These are phyloP conservation scores for Dendronephthya gigantea DNA, from an alignment of 64 coral and sea anemone species.

Conservation along the genomic window DNA sequence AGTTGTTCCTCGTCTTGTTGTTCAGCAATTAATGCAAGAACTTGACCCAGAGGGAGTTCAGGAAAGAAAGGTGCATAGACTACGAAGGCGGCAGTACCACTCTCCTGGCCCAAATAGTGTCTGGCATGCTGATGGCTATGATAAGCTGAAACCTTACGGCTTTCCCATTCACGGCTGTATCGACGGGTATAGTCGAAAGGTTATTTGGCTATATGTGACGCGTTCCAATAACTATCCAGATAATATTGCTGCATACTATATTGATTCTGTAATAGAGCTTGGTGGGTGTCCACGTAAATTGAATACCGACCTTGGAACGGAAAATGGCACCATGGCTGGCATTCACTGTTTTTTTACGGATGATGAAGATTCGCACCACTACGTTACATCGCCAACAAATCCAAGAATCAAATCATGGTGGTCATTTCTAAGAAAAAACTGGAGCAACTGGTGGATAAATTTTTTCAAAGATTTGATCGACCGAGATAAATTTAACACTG, in stretches of 20 bases:
- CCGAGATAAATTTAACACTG: neutral
- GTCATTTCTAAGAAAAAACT: slow-evolving; percentile 10
- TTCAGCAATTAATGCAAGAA: neutral
- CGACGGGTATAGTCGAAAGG: neutral
- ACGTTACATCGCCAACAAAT: neutral
- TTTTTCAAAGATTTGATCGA: neutral
- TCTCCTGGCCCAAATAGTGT: neutral
- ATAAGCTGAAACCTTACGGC: neutral
- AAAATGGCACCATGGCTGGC: slow-evolving; percentile 8
- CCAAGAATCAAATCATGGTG: slow-evolving; percentile 13
- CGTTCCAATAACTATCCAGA: neutral
- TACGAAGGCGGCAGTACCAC: neutral
- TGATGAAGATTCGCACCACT: neutral
- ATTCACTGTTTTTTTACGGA: neutral
- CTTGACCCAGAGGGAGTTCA: neutral
- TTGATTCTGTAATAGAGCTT: neutral
- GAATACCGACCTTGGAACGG: neutral
- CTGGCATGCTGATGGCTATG: slow-evolving; percentile 7
- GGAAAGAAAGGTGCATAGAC: neutral
- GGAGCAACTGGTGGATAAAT: neutral
- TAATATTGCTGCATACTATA: slow-evolving; percentile 9
- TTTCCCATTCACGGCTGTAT: too few species aligned
- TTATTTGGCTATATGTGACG: neutral
- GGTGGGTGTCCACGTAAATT: neutral
- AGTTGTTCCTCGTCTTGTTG: neutral